These are phyloP conservation scores for Epinotia nisella DNA, from an alignment of 2,888 invertebrate species.

Conservation along the genomic window DNA sequence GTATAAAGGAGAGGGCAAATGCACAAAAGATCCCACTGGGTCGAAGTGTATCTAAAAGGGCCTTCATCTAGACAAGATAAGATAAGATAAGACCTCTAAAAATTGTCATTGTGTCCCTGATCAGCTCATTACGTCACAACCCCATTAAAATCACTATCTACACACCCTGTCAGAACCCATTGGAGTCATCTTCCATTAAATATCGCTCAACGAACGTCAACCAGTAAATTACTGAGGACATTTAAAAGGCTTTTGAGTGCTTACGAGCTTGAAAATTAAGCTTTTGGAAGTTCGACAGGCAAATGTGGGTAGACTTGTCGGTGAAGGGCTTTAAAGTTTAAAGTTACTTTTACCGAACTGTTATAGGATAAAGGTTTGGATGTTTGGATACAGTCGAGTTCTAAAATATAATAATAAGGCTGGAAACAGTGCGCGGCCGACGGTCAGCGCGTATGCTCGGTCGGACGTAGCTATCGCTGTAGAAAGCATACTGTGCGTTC, in stretches of 20 bases:
- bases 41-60: too few species aligned
- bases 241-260: conserved; percentile 32
- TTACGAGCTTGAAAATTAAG: conserved; percentile 8
- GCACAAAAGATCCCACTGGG: too few species aligned
- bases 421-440: too few species aligned
- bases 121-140: neutral
- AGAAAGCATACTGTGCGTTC: too few species aligned
- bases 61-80: too few species aligned
- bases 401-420: too few species aligned
- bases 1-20: too few species aligned
- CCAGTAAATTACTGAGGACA: conserved; percentile 26
- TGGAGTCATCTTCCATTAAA: conserved; percentile 17
- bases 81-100: too few species aligned
- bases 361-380: neutral
- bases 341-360: neutral
- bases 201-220: conserved; percentile 22
- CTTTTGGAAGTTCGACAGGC: conserved; percentile 4
- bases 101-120: neutral
- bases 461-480: too few species aligned
- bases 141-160: conserved; percentile 12
- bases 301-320: neutral
- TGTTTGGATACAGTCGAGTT: too few species aligned
- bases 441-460: too few species aligned
- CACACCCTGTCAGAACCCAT: conserved; percentile 20
- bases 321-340: neutral